phyloP scores from a whole-genome alignment of 2,113 vertebrate species.

The Falco punctatus region DNA sequence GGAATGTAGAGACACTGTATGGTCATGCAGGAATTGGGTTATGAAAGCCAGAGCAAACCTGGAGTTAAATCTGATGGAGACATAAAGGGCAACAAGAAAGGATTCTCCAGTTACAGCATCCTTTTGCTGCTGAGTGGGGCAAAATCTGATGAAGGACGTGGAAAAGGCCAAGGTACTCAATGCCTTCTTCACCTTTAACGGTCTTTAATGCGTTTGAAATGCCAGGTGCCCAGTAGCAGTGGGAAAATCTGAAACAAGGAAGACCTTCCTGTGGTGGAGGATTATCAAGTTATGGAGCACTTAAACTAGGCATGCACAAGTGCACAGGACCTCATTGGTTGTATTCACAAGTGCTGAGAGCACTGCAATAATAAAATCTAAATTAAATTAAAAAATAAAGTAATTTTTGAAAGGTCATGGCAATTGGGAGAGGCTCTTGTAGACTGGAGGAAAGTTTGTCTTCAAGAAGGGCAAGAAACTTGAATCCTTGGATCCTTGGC shows the following conservation, averaged over 20 bases:
- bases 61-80: background rate
- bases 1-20: background rate
- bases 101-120: background rate
- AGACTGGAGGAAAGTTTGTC: background rate
- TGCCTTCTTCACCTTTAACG: background rate
- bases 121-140: background rate
- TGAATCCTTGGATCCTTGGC: background rate
- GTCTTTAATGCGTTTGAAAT: background rate
- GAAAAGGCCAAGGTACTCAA: background rate
- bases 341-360: background rate
- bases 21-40: background rate
- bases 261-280: background rate
- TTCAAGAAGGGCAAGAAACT: background rate
- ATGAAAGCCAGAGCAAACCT: background rate
- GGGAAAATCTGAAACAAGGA: background rate
- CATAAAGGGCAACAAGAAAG: background rate
- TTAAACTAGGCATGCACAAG: background rate
- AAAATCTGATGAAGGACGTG: background rate
- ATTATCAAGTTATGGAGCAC: background rate
- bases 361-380: too few relatives aligned
- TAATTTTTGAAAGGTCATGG: background rate
- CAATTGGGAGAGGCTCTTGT: background rate
- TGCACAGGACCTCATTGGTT: background rate
- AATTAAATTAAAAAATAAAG: too few relatives aligned
- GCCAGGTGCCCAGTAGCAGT: background rate